Conservation (phyloP, 2,797 vertebrate species). For the Valencia hispanica region DNA sequence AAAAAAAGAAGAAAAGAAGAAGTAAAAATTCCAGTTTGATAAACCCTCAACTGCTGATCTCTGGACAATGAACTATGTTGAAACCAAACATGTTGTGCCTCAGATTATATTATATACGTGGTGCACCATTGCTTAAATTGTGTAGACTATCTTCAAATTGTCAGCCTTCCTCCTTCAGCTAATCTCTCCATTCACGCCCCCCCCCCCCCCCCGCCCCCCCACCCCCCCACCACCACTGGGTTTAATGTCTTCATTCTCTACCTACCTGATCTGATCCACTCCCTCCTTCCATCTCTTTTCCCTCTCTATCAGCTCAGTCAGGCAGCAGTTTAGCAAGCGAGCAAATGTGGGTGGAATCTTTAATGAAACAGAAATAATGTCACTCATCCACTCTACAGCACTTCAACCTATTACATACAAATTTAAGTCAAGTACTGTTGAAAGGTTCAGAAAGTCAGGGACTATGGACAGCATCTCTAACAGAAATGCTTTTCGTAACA, state of each 20-base stretch:
- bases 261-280: conserved; percentile 60
- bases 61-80: neutral
- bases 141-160: conserved; percentile 55
- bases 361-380: conserved; percentile 47
- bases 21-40: too few relatives aligned
- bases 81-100: neutral
- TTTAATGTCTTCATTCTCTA: conserved; percentile 61
- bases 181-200: conserved; percentile 63
- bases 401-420: conserved; percentile 30
- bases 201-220: conserved; percentile 39
- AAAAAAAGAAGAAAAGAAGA: neutral
- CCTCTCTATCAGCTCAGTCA: conserved; percentile 42
- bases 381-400: conserved; percentile 34
- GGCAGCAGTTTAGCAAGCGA: conserved; percentile 25
- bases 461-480: conserved; percentile 6
- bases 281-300: conserved; percentile 4
- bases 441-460: conserved; percentile 31
- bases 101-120: neutral
- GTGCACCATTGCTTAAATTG: conserved; percentile 15
- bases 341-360: conserved; percentile 50
- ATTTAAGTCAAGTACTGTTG: conserved; percentile 38
- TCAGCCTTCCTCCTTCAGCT: conserved; percentile 59
- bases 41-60: neutral
- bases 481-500: conserved; percentile 7
- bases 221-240: too few relatives aligned